Base-by-base conservation (phyloP, 2,888 invertebrate species). In the Andrena praecox region DNA sequence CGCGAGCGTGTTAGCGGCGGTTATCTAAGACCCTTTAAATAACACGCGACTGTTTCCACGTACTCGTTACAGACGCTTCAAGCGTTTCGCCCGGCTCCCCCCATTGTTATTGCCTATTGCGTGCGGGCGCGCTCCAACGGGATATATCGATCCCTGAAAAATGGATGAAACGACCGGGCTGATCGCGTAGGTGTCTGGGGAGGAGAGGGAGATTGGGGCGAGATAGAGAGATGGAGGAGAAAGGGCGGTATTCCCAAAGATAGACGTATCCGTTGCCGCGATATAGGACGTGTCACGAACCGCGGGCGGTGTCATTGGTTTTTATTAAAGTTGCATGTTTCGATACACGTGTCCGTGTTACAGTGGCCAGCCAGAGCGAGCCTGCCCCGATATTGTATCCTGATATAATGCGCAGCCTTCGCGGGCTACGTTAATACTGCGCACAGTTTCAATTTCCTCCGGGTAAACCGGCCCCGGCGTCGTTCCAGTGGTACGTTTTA, bases 111-210 rank as follows among this genome's bases (percentile, higher is more conserved):
- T 70, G 67, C 66, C 50, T 60, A 69, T 79, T 66, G 84, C 84
- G 80, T 80, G 80, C 74, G 33, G 56, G 35, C 35, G 27, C n/a
- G 69, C 71, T 67, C 60, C 50, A 82, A 73, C 59, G 42, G 63
- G 70, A 66, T 69, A 67, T 69, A 84, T 84, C 84, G 84, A 84
- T 84, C 73, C 20, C 33, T 68, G 48, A 63, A 68, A 84, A 84
- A 84, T 84, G 80, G 84, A 84, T 84, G 77, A 50, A 83, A 75
- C 79, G 60, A 42, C 12, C 35, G 52, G 54, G 29, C 4, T 16
- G 73, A 83, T 70, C 71, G 67, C 64, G 35, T 75, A 68, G 68
- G 59, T 52, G 82, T 54, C 62, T 10, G 33, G 31, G 27, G 31
- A 64, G 52, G 7, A 48, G 31, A 48, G 27, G 16, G 42, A 8